Evolutionary conservation across 2,113 vertebrate species (phyloP), one percentile per base, ranked within the genome.

Genomic region (Psittacus erithacus): DNA sequence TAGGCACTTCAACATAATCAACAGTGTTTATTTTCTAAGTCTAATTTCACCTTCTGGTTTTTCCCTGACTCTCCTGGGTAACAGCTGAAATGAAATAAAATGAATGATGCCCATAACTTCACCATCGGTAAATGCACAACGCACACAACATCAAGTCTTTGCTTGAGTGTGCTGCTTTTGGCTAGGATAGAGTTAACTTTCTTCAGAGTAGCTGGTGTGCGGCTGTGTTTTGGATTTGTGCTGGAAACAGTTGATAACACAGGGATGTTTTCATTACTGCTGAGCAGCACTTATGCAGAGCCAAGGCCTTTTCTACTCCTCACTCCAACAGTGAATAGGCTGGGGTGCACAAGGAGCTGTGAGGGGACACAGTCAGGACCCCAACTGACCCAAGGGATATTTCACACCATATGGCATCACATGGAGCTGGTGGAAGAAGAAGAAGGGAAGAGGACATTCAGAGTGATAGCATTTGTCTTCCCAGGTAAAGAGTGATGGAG

Each of bases 1-100:
- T 67, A 92, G 81, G 91, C 65, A 86, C 47, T 93, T 92, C 64
- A 92, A 22, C 35, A 49, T 91, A 86, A 87, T 90, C 86, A 93
- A 88, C 43, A 78, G 33, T 3, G 5, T 84, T 85, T 89, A 68
- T 91, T 87, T 92, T 79, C 74, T 63, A 69, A 63, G 57, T 53
- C 57, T 89, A 82, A 92, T 85, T 90, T 65, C 53, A 49, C 83
- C n/a, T 95, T 84, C 65, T 2, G 2, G 25, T 79, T 92, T 93
- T 62, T 68, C 86, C 28, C 25, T 82, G 65, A 57, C 28, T 84
- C 24, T 69, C 69, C 74, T 89, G 41, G 28, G 38, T 57, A 23
- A 65, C 2, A 82, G 52, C 17, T 73, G 70, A 89, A 91, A 82
- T 49, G 2, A 65, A 84, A 91, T 65, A 55, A 88, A 91, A 88